Evolutionary conservation across 2,888 invertebrate genomes (phyloP).

Genomic region (Drosophila quasianomalipes): DNA sequence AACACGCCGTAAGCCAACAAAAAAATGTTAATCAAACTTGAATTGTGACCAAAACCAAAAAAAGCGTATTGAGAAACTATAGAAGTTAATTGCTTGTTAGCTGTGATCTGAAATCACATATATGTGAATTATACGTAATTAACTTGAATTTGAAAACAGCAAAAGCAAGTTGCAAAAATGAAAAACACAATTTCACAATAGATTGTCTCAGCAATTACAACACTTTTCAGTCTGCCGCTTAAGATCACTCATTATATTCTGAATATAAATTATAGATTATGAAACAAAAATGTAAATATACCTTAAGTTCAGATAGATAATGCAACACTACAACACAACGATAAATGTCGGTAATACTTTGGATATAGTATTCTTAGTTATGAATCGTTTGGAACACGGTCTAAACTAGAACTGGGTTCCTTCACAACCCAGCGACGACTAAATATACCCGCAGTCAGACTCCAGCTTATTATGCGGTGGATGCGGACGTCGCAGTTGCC

Average conservation of each 20-base stretch:
- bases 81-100: neutral
- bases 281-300: neutral
- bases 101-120: slow-evolving; percentile 2
- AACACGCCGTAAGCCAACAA: neutral
- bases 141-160: neutral
- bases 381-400: neutral
- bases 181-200: slow-evolving; percentile 2
- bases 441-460: slow-evolving; percentile 67
- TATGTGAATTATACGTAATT: slow-evolving; percentile 5
- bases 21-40: neutral
- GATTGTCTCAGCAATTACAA: neutral
- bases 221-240: neutral
- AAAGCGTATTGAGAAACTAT: slow-evolving; percentile 5
- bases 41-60: slow-evolving; percentile 19
- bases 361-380: neutral
- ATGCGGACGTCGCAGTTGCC: slow-evolving; percentile 6
- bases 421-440: slow-evolving; percentile 61
- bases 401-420: slow-evolving; percentile 47
- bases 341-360: neutral
- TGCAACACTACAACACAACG: neutral
- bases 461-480: slow-evolving; percentile 66
- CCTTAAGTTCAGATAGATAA: neutral
- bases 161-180: neutral
- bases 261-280: neutral
- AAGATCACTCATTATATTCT: neutral